Percentiles rank a stretch among this genome's conserved stretches.
Evolutionary conservation across 2,113 vertebrate genomes (phyloP).

Genomic region (Hydropotes inermis): DNA sequence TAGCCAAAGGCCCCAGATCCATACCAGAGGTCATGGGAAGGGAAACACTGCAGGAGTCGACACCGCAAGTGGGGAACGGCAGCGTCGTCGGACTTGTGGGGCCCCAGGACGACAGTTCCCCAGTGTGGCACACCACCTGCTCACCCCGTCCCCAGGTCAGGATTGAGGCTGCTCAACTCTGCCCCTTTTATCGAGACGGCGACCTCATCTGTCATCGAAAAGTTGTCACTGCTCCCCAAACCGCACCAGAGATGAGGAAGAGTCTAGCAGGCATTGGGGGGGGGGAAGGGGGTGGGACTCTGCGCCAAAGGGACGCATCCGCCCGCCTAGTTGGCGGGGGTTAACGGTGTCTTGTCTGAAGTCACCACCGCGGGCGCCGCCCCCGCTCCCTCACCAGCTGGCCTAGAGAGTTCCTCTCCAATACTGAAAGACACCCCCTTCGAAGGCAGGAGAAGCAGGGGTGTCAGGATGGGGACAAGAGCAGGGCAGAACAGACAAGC

Average conservation of each 20-base stretch:
- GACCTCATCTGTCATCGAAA: not conserved
- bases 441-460: not conserved
- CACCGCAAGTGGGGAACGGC: too few relatives aligned
- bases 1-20: not conserved
- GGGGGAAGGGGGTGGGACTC: not conserved
- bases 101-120: not conserved
- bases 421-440: not conserved
- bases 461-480: not conserved
- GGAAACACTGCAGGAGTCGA: not conserved
- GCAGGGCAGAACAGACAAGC: not conserved
- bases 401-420: not conserved
- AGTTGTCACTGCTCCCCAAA: not conserved
- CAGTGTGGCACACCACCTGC: not conserved
- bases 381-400: not conserved
- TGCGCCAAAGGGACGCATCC: constrained; percentile 37
- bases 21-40: not conserved
- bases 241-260: not conserved
- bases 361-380: not conserved
- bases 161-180: not conserved
- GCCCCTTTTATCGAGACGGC: not conserved
- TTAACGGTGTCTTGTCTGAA: constrained; percentile 41
- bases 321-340: constrained; percentile 25
- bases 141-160: not conserved
- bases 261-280: not conserved
- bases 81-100: too few relatives aligned